Conservation (phyloP, 2,888 invertebrate genomes). For the Himalopsyche kuldschensis region DNA sequence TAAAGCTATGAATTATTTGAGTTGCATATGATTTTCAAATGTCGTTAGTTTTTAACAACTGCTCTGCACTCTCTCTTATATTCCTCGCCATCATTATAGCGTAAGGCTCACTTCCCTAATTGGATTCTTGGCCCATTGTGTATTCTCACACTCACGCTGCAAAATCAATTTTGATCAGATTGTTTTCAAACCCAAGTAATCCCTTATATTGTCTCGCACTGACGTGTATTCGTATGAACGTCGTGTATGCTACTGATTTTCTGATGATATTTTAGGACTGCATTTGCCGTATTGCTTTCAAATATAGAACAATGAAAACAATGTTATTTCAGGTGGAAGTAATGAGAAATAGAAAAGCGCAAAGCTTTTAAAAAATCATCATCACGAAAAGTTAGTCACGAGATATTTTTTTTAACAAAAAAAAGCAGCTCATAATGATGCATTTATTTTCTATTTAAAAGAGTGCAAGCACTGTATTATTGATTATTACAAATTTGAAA, state of each 20-base stretch:
- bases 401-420: no score
- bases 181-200: not conserved
- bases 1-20: no score
- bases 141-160: not conserved
- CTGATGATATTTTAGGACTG: not conserved
- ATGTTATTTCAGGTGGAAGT: not conserved
- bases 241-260: not conserved
- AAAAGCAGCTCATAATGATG: no score
- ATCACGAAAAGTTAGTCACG: no score
- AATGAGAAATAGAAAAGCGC: no score
- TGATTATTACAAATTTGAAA: no score
- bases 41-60: not conserved
- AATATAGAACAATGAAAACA: not conserved
- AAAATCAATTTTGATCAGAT: not conserved
- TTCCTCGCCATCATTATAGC: not conserved
- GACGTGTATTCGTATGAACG: not conserved
- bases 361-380: no score
- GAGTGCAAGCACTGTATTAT: no score
- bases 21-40: no score
- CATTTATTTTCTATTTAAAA: no score
- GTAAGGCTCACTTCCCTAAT: conserved; percentile 6
- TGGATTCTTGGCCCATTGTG: not conserved
- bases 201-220: not conserved
- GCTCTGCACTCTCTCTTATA: not conserved
- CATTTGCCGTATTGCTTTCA: not conserved